These are phyloP conservation scores for Venusia cambrica DNA, from an alignment of 2,888 invertebrate species.

Conservation along the genomic window DNA sequence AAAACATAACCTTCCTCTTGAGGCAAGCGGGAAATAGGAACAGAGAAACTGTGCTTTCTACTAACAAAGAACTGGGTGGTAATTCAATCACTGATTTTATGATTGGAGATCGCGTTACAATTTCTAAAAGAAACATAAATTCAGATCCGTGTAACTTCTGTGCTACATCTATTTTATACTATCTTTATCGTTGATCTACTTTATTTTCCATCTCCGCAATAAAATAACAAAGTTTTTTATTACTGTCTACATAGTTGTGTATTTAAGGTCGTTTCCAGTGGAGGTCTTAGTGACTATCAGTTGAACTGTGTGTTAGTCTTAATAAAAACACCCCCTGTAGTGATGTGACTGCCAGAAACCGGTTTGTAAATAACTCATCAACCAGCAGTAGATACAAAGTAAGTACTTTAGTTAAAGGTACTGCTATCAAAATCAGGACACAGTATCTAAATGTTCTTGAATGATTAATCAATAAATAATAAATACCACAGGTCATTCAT, in stretches of 20 bases:
- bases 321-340: conserved; percentile 61
- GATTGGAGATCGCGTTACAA: conserved; percentile 2
- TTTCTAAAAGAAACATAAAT: conserved; percentile 1
- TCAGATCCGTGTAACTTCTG: conserved; percentile 1
- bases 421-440: too few relatives aligned
- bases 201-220: conserved; percentile 26
- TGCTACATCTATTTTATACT: conserved; percentile 4
- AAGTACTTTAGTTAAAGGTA: too few relatives aligned
- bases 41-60: too few relatives aligned
- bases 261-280: conserved; percentile 35
- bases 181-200: conserved; percentile 26
- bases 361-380: conserved; percentile 29
- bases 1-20: too few relatives aligned
- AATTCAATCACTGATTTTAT: neutral
- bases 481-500: too few relatives aligned
- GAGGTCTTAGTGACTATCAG: conserved; percentile 17
- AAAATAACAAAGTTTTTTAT: conserved; percentile 32
- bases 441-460: too few relatives aligned
- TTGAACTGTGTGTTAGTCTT: conserved; percentile 35
- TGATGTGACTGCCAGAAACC: conserved; percentile 46
- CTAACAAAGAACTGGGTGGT: neutral
- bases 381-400: too few relatives aligned
- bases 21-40: too few relatives aligned
- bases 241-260: conserved; percentile 31
- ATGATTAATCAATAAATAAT: too few relatives aligned